These are phyloP conservation scores for Cercocebus atys DNA, from an alignment of 2,113 vertebrate genomes.

Conservation along the genomic window DNA sequence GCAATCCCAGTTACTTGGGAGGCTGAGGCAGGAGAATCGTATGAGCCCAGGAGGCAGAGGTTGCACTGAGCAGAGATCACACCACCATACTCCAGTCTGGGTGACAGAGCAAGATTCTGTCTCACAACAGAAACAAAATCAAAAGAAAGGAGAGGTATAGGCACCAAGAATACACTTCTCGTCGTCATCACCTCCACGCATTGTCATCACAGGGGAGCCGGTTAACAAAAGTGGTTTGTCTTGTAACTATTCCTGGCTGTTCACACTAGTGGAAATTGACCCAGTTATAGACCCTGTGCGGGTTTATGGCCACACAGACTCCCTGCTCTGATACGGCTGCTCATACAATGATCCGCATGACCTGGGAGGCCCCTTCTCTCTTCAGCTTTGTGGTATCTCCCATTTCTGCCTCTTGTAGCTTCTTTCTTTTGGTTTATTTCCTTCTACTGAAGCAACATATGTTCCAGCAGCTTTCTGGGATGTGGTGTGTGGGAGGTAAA, in stretches of 20 bases:
- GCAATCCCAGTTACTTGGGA: background rate
- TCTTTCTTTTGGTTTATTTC: background rate
- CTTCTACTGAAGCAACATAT: background rate
- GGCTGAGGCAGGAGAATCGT: background rate
- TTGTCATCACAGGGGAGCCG: background rate
- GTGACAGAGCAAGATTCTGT: background rate
- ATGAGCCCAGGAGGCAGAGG: background rate
- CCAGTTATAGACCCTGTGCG: background rate
- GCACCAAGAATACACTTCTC: background rate
- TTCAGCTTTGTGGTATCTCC: background rate
- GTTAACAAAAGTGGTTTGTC: background rate
- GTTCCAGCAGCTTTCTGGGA: background rate
- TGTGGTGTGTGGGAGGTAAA: conserved; percentile 21
- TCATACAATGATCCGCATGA: background rate
- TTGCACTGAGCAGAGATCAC: background rate
- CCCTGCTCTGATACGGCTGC: background rate
- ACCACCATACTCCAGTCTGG: background rate
- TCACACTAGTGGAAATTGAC: background rate
- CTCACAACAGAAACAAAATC: no score
- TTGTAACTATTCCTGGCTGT: background rate
- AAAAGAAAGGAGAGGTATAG: no score
- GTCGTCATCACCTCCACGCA: background rate
- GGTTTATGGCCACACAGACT: background rate
- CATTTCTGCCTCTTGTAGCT: background rate
- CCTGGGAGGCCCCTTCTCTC: rapidly evolving